Conservation (phyloP, 2,113 vertebrate species). For the Ifrita kowaldi region DNA sequence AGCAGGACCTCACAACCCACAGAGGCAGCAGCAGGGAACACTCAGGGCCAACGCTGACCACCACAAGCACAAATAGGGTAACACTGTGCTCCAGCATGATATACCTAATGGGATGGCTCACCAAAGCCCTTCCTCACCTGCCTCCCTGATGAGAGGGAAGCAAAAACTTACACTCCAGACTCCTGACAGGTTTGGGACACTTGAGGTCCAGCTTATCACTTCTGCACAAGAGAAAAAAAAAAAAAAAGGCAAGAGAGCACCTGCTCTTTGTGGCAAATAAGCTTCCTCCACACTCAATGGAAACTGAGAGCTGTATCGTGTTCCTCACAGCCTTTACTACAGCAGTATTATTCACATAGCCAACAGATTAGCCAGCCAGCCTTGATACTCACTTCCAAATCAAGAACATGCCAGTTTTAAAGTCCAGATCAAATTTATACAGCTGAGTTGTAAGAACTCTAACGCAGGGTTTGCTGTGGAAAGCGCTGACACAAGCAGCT, state of each 20-base stretch:
- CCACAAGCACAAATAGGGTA: background rate
- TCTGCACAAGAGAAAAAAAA: background rate
- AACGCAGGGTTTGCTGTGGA: conserved; percentile 1
- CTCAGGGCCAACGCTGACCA: background rate
- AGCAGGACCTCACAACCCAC: background rate
- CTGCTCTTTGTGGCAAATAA: conserved; percentile 29
- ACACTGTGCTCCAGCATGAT: fast-evolving
- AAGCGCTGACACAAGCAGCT: conserved; percentile 17
- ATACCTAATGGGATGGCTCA: fast-evolving
- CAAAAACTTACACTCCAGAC: background rate
- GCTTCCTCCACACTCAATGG: background rate
- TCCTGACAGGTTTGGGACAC: background rate
- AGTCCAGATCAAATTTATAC: conserved; percentile 41
- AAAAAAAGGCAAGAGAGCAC: background rate
- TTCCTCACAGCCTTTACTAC: conserved; percentile 35
- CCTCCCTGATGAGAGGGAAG: background rate
- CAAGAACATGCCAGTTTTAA: conserved; percentile 35
- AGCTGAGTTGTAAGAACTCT: background rate
- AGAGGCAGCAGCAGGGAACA: fast-evolving
- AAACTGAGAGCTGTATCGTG: conserved; percentile 11
- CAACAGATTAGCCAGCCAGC: conserved; percentile 24
- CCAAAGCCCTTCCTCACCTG: background rate
- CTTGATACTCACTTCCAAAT: background rate
- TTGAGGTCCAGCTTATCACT: background rate
- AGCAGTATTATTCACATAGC: background rate